Base-by-base conservation (phyloP, 2,888 invertebrate species). In the Nineta flava region DNA sequence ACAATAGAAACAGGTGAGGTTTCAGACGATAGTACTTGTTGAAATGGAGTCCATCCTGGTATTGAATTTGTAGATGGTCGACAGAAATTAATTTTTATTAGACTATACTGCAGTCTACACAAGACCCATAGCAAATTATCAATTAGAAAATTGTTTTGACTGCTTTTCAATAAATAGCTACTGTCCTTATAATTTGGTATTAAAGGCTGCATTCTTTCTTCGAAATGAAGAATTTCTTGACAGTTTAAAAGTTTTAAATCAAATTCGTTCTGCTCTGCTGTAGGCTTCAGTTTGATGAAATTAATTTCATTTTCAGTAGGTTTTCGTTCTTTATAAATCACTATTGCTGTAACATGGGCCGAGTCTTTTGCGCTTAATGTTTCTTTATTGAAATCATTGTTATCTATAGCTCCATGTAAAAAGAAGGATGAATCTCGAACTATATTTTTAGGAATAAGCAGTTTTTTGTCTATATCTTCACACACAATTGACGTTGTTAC, bases 21-120 rank as follows among this genome's bases (percentile, higher is more conserved):
- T 43, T 50, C 52, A 48, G 50, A 49, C 26, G 53, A 54, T 52
- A 54, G 53, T 50, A 55, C 35, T 52, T 55, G 53, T 54, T 52
- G 54, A 45, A 38, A 38, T 38, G 38, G 38, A 38, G 38, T 38
- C 15, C 38, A 38, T 38, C 38, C 53, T 47, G 52, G 55, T 53
- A 57, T 54, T 15, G 50, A 51, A 48, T 55, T 52, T 21, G 17
- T 52, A 26, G 40, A 54, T 48, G 52, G 50, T 51, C 54, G 47
- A 35, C 38, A 47, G 38, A 52, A 52, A 35, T 48, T 50, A 41
- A 52, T 51, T 17, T 38, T 21, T 49, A 35, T 45, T 52, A 47
- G 15, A 49, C 47, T 41, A 53, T 54, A 52, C 41, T 56, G 53
- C 46, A 56, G 49, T 53, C 53, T 56, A 51, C 56, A 54, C 50